Evolutionary conservation across 2,797 vertebrate species (phyloP).

Genomic region (Pyrrhura leucotis): DNA sequence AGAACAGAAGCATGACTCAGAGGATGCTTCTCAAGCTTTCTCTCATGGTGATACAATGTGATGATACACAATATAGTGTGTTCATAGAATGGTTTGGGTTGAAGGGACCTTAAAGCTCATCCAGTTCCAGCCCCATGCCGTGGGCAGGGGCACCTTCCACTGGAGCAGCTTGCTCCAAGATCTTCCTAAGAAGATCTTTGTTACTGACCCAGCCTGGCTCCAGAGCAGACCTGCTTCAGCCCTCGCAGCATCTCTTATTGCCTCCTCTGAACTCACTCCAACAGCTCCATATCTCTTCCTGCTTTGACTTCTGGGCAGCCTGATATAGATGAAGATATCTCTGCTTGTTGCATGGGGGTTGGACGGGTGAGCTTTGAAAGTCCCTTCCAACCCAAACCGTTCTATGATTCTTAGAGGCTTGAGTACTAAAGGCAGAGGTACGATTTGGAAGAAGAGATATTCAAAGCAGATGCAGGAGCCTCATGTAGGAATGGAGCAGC

Average conservation of each 20-base stretch:
- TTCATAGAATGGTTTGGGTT: not conserved
- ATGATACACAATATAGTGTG: not conserved
- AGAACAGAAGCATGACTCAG: not conserved
- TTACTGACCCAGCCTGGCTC: not conserved
- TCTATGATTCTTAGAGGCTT: not conserved
- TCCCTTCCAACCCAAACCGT: not conserved
- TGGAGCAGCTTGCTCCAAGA: accelerated
- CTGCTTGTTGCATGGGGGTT: not conserved
- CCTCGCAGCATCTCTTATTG: not conserved
- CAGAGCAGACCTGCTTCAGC: not conserved
- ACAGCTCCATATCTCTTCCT: not conserved
- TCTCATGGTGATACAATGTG: not conserved
- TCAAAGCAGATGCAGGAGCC: not conserved
- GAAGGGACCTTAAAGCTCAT: accelerated
- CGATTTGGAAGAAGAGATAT: not conserved
- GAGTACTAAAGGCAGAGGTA: accelerated
- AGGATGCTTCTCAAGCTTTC: not conserved
- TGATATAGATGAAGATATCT: not conserved
- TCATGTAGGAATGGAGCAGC: not conserved
- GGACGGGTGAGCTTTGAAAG: not conserved
- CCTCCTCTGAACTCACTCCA: not conserved
- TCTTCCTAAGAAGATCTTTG: not conserved
- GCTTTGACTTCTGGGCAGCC: not conserved
- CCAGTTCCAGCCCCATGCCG: accelerated
- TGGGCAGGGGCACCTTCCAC: not conserved